phyloP scores from a whole-genome alignment of 2,797 vertebrate genomes.

The Cyprinella venusta region DNA sequence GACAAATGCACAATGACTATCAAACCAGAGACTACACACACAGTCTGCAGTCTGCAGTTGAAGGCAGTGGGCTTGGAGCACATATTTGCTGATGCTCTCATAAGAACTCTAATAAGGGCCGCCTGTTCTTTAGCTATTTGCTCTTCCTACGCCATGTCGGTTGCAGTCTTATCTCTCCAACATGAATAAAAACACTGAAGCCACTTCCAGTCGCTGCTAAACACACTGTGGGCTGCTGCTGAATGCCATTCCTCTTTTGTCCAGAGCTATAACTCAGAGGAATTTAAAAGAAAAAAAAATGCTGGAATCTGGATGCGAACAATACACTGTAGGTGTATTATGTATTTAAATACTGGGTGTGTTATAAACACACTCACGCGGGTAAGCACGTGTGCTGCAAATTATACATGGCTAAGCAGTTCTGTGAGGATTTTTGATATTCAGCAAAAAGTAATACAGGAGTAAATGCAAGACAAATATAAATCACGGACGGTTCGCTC shows the following conservation, averaged over 20 bases:
- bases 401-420: conserved; percentile 61
- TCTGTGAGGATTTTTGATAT: conserved; percentile 57
- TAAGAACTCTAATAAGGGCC: conserved; percentile 68
- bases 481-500: conserved; percentile 39
- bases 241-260: conserved; percentile 67
- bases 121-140: conserved; percentile 76
- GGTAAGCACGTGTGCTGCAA: conserved; percentile 60
- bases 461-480: conserved; percentile 43
- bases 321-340: conserved; percentile 69
- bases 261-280: conserved; percentile 61
- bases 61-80: conserved; percentile 78
- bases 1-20: conserved; percentile 50
- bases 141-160: conserved; percentile 74
- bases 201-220: conserved; percentile 72
- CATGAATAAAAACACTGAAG: conserved; percentile 78
- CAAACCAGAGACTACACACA: conserved; percentile 38
- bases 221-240: conserved; percentile 77
- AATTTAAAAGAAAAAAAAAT: conserved; percentile 62
- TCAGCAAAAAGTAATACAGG: conserved; percentile 51
- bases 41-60: conserved; percentile 55
- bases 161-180: conserved; percentile 75
- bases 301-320: conserved; percentile 65
- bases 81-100: conserved; percentile 77
- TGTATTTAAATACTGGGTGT: conserved; percentile 63
- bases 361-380: conserved; percentile 56